Percentiles rank a stretch among this genome's conserved stretches.
These are phyloP conservation scores for Cirrhinus mrigala DNA, from an alignment of 2,797 vertebrate genomes.

Conservation along the genomic window DNA sequence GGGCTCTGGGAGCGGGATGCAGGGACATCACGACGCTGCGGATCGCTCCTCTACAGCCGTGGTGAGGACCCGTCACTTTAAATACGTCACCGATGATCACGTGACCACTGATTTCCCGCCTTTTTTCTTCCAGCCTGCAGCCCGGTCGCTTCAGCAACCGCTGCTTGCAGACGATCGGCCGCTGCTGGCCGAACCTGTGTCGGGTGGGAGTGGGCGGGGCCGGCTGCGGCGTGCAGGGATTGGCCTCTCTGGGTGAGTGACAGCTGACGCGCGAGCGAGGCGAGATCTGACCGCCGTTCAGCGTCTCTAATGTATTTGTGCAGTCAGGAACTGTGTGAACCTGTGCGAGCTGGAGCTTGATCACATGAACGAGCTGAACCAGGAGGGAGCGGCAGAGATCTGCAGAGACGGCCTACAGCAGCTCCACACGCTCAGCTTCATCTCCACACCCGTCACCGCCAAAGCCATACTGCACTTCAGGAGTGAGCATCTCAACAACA, in stretches of 20 bases:
- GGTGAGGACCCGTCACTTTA: constrained; percentile 76
- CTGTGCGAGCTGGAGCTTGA: constrained; percentile 90
- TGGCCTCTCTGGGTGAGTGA: constrained; percentile 85
- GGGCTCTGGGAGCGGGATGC: constrained; percentile 93
- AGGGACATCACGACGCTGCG: constrained; percentile 90
- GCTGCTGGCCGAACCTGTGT: constrained; percentile 90
- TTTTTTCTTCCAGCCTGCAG: constrained; percentile 81
- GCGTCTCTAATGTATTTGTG: not conserved
- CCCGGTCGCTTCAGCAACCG: constrained; percentile 89
- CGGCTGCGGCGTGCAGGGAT: constrained; percentile 87
- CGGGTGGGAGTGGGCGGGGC: constrained; percentile 88
- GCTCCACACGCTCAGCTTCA: constrained; percentile 86
- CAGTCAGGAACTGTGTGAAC: constrained; percentile 86
- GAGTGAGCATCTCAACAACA: constrained; percentile 77
- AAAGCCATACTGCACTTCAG: constrained; percentile 91
- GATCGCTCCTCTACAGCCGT: constrained; percentile 88
- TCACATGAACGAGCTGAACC: constrained; percentile 86
- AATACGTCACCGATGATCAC: not conserved
- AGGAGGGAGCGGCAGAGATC: constrained; percentile 86
- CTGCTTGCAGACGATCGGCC: constrained; percentile 92
- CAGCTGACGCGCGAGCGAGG: not conserved
- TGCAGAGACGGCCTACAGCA: constrained; percentile 86
- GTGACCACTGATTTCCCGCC: not conserved
- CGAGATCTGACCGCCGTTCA: no score
- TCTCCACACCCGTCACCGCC: constrained; percentile 86